A percentile compares a stretch with the other conserved stretches of the same genome.
phyloP scores from a whole-genome alignment of 1,140 invertebrate genomes.

The Psix sp. region DNA sequence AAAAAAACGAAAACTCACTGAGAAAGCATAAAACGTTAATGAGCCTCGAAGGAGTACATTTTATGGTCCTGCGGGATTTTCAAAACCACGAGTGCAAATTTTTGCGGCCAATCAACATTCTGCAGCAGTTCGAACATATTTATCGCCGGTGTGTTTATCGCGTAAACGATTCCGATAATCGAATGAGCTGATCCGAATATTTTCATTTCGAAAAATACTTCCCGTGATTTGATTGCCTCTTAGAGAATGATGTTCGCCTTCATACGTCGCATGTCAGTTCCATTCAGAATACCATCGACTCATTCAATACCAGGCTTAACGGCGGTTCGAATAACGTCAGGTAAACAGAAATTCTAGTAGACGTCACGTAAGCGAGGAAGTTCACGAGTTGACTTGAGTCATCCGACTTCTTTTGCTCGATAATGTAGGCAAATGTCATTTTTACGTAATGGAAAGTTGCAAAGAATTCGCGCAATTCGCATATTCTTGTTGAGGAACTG shows the following conservation, averaged over 20 bases:
- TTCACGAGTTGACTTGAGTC: slow-evolving; percentile 16
- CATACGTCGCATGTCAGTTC: slow-evolving; percentile 39
- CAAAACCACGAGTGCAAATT: slow-evolving; percentile 39
- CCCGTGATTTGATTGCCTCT: no score
- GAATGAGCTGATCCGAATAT: no score
- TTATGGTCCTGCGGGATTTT: slow-evolving; percentile 33
- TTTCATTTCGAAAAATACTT: no score
- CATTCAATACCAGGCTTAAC: slow-evolving; percentile 46
- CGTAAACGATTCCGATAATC: no score
- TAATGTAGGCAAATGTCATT: slow-evolving; percentile 10
- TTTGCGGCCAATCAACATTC: slow-evolving; percentile 46
- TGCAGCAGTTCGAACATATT: slow-evolving; percentile 22
- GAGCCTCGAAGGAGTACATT: slow-evolving; percentile 18
- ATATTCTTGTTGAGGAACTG: slow-evolving; percentile 29
- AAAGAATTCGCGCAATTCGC: slow-evolving; percentile 11
- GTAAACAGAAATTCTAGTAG: slow-evolving; percentile 51
- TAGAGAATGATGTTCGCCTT: no score
- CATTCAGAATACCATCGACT: slow-evolving; percentile 35
- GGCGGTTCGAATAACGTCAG: slow-evolving; percentile 44
- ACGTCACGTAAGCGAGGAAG: slow-evolving; percentile 26
- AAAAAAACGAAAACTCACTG: slow-evolving; percentile 37
- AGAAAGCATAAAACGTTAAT: slow-evolving; percentile 50
- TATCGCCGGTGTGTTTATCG: slow-evolving; percentile 3
- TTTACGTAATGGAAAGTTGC: slow-evolving; percentile 25
- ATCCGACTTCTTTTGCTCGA: slow-evolving; percentile 12